Percentiles rank a stretch among this genome's conserved stretches.
Conservation (phyloP, 2,797 vertebrate genomes). For the Liparis tanakae region DNA sequence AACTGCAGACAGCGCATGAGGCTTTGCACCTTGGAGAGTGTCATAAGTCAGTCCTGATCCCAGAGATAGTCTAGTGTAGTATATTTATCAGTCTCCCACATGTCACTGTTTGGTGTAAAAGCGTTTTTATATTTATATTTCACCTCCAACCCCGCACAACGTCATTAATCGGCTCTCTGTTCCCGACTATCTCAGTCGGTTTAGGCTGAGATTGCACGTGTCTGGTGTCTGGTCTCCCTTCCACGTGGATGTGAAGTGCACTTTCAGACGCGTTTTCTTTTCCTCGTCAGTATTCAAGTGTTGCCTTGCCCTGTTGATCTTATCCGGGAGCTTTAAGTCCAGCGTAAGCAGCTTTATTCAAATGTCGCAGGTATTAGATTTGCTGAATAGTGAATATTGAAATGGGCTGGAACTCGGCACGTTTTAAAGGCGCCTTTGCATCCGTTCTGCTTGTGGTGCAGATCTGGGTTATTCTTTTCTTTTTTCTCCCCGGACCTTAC, state of each 20-base stretch:
- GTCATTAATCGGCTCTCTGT: conserved; percentile 31
- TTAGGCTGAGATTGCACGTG: conserved; percentile 44
- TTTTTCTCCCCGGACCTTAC: conserved; percentile 1
- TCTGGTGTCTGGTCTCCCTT: conserved; percentile 45
- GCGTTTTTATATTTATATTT: conserved; percentile 45
- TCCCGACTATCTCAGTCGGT: conserved; percentile 40
- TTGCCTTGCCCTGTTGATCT: conserved; percentile 74
- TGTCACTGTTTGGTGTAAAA: conserved; percentile 16
- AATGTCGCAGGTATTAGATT: conserved; percentile 83
- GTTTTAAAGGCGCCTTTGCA: conserved; percentile 53
- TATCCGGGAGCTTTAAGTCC: conserved; percentile 50
- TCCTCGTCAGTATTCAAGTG: conserved; percentile 61
- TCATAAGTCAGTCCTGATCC: conserved; percentile 22
- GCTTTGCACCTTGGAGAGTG: conserved; percentile 9
- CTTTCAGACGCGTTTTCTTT: conserved; percentile 56
- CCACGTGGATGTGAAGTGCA: conserved; percentile 56
- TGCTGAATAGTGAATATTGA: conserved; percentile 83
- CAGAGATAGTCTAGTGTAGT: background rate
- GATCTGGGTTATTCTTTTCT: conserved; percentile 66
- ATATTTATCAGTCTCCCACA: conserved; percentile 4
- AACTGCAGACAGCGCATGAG: background rate
- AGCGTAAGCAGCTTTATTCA: conserved; percentile 78
- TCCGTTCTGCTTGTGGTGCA: conserved; percentile 81
- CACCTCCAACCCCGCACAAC: conserved; percentile 28
- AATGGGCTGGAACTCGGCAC: conserved; percentile 75